These are phyloP conservation scores for Oreocharis arfaki DNA, from an alignment of 2,113 vertebrate genomes.

Conservation along the genomic window DNA sequence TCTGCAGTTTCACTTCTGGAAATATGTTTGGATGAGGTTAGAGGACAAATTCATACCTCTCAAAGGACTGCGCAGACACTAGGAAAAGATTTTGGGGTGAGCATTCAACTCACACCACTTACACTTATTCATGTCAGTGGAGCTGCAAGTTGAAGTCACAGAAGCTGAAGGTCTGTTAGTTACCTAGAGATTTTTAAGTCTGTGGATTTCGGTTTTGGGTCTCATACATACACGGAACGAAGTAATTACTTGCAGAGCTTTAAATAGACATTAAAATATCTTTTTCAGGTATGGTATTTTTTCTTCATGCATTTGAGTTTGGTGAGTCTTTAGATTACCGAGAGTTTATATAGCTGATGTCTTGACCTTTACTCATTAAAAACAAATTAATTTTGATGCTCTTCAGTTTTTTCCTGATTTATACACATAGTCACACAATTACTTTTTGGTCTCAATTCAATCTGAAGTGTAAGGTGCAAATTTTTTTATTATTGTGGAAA, in stretches of 20 bases:
- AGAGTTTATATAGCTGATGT: neutral
- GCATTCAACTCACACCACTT: neutral
- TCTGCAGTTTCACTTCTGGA: neutral
- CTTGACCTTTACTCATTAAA: neutral
- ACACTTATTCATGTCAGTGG: neutral
- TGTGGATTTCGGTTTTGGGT: neutral
- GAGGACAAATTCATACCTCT: neutral
- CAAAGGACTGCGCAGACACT: neutral
- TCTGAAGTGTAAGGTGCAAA: neutral
- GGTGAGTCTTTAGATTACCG: neutral
- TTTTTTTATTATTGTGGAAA: neutral
- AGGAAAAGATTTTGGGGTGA: neutral
- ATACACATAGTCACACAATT: neutral
- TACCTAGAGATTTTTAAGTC: neutral
- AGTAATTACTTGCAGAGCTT: neutral
- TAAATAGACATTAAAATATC: neutral
- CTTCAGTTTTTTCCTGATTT: neutral
- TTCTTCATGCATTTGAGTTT: neutral
- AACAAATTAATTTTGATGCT: neutral
- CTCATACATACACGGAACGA: neutral
- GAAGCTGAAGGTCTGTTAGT: neutral
- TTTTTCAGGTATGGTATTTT: neutral
- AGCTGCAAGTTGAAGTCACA: neutral
- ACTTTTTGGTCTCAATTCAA: neutral
- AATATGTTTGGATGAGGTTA: neutral